Conservation (phyloP, 1,140 invertebrate genomes). For the Bombus ignitus region DNA sequence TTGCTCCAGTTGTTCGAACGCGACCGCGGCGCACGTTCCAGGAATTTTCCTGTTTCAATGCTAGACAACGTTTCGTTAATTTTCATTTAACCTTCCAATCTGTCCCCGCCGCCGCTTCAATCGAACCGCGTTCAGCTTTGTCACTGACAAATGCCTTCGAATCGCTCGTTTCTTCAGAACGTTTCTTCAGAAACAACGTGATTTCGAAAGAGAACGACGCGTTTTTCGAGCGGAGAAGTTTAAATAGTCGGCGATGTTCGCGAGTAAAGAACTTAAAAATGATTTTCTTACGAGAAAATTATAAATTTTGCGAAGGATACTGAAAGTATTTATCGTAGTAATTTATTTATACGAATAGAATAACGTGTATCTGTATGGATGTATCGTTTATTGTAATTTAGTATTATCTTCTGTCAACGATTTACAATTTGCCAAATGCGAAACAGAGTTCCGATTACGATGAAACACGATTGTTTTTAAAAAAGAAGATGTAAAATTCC, state of each 20-base stretch:
- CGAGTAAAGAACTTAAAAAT: background rate
- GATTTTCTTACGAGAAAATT: background rate
- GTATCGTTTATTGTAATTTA: too few species aligned
- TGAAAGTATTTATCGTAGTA: too few species aligned
- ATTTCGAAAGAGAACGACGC: background rate
- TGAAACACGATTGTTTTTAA: too few species aligned
- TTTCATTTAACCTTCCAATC: constrained; percentile 5
- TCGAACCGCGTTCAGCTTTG: background rate
- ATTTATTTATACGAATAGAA: too few species aligned
- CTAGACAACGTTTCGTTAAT: constrained; percentile 20
- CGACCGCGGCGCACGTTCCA: constrained; percentile 7
- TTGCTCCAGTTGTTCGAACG: constrained; percentile 43
- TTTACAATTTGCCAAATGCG: too few species aligned
- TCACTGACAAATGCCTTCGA: background rate
- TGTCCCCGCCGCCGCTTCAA: background rate
- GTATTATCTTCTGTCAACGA: too few species aligned
- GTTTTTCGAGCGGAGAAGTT: background rate
- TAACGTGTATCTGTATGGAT: too few species aligned
- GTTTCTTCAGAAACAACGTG: background rate
- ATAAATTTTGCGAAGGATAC: too few species aligned
- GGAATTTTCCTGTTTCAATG: constrained; percentile 12
- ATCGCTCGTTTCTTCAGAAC: background rate
- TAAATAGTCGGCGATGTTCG: too few species aligned
- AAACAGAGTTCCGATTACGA: too few species aligned
- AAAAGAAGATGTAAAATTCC: too few species aligned